These are phyloP conservation scores for Gnathonemus longibarbis DNA, from an alignment of 2,113 vertebrate genomes.

Conservation along the genomic window DNA sequence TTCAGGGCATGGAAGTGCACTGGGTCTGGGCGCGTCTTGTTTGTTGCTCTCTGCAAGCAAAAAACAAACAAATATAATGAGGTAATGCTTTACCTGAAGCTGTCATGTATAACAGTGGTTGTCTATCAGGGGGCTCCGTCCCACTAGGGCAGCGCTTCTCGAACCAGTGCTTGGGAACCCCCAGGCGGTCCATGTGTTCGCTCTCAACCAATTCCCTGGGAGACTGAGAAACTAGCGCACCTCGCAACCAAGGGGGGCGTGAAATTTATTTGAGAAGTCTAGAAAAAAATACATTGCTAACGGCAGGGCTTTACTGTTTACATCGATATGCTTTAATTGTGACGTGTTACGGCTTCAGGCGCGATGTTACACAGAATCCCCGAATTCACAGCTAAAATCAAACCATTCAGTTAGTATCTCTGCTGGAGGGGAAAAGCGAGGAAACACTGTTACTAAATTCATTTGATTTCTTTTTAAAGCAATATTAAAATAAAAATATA, in stretches of 20 bases:
- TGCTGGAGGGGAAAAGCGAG: not conserved
- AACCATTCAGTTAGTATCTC: not conserved
- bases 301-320: not conserved
- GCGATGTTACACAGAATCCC: not conserved
- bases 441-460: not conserved
- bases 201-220: not conserved
- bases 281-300: not conserved
- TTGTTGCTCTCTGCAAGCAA: not conserved
- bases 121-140: too few relatives aligned
- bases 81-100: not conserved
- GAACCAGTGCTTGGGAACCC: too few relatives aligned
- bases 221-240: not conserved
- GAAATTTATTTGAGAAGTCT: not conserved
- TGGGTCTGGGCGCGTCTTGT: not conserved
- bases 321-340: not conserved
- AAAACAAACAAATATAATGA: not conserved
- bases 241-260: not conserved
- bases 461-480: not conserved
- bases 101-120: not conserved
- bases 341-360: not conserved
- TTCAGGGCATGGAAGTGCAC: not conserved
- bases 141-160: too few relatives aligned
- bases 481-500: not conserved
- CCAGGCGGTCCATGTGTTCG: not conserved
- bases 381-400: not conserved